phyloP scores from a whole-genome alignment of 2,797 vertebrate species.

The Meda fulgida region DNA sequence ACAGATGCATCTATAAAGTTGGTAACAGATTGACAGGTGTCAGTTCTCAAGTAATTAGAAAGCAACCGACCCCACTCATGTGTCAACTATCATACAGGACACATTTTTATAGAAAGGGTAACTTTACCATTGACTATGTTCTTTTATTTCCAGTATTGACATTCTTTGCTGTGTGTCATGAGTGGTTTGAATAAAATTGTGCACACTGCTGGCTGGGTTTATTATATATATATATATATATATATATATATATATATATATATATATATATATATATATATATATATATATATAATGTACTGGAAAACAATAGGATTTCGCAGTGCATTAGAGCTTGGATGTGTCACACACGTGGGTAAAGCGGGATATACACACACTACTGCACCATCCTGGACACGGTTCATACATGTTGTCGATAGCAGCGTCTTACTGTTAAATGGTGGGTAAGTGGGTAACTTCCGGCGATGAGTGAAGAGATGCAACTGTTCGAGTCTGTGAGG shows the following conservation, averaged over 20 bases:
- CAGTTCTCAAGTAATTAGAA: conserved; percentile 4
- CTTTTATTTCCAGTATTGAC: not conserved
- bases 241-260: not conserved
- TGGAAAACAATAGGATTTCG: conserved; percentile 81
- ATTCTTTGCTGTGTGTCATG: conserved; percentile 5
- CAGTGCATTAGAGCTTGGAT: conserved; percentile 89
- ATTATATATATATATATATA: not conserved
- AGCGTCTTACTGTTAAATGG: conserved; percentile 99
- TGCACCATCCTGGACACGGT: conserved; percentile 99
- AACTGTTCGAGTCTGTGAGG: conserved; percentile 90
- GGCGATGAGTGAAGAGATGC: conserved; percentile 89
- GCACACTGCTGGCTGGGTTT: not conserved
- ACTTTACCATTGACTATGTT: conserved; percentile 4
- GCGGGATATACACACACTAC: conserved; percentile 99
- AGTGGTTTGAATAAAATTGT: not conserved
- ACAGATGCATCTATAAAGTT: not conserved
- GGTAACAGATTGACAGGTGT: not conserved
- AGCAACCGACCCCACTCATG: not conserved
- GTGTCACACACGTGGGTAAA: conserved; percentile 96
- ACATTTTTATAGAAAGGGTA: not conserved
- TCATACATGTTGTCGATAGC: conserved; percentile 98
- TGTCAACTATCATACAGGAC: not conserved
- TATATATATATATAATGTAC: not conserved
- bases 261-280: no score
- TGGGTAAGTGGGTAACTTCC: conserved; percentile 97